These are phyloP conservation scores for Zaprionus africanus DNA, from an alignment of 1,140 invertebrate species.

Conservation along the genomic window DNA sequence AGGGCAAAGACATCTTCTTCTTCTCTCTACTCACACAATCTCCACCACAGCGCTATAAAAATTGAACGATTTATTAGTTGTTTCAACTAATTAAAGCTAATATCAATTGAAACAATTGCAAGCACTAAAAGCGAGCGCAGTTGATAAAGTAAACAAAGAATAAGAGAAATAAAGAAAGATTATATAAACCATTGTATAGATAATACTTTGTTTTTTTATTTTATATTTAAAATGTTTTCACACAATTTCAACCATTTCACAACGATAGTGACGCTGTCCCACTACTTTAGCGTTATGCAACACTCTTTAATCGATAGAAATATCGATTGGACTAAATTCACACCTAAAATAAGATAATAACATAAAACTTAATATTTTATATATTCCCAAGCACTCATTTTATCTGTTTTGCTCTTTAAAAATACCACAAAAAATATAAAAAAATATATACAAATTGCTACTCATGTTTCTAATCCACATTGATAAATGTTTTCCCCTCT, in stretches of 20 bases:
- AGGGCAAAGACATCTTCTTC: slow-evolving; percentile 7
- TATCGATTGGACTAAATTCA: too few species aligned
- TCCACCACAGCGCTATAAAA: neutral
- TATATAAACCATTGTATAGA: neutral
- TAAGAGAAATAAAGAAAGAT: neutral
- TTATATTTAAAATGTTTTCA: too few species aligned
- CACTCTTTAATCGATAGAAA: too few species aligned
- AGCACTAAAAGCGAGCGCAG: neutral
- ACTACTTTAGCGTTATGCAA: too few species aligned
- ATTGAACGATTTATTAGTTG: slow-evolving; percentile 1
- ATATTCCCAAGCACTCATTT: neutral
- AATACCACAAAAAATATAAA: neutral
- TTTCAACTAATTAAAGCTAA: slow-evolving; percentile 7
- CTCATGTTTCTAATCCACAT: neutral
- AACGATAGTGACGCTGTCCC: too few species aligned
- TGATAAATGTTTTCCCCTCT: neutral
- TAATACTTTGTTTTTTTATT: too few species aligned
- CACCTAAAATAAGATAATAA: too few species aligned
- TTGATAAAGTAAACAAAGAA: neutral
- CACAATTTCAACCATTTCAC: too few species aligned
- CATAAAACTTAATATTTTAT: too few species aligned
- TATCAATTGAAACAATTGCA: neutral
- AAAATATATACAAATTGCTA: neutral
- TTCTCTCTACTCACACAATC: neutral
- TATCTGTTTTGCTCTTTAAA: neutral